Percentiles rank a stretch among this genome's conserved stretches.
Conservation (phyloP, 2,113 vertebrate genomes). For the Eublepharis macularius region DNA sequence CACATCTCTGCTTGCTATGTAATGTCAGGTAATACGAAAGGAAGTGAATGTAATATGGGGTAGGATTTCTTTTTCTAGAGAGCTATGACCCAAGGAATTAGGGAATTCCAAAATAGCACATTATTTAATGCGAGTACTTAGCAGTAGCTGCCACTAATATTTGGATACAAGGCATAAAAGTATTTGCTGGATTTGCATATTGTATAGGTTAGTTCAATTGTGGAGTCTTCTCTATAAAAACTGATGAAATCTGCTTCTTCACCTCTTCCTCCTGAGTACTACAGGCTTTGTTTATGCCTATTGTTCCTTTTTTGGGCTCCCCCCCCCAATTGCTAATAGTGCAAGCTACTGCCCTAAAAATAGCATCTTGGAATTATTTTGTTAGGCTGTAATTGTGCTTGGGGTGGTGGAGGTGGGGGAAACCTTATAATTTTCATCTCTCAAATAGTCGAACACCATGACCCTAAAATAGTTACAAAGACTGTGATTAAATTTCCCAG, state of each 20-base stretch:
- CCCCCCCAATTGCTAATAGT: neutral
- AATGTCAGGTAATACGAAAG: no score
- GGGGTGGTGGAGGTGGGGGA: constrained; percentile 28
- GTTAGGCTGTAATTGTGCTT: constrained; percentile 57
- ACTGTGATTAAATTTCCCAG: constrained; percentile 57
- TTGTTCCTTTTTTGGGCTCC: neutral
- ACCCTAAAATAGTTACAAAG: constrained; percentile 45
- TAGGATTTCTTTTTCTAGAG: neutral
- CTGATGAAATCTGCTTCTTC: neutral
- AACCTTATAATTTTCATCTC: constrained; percentile 52
- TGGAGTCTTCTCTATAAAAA: neutral
- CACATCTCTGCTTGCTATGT: no score
- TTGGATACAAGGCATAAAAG: neutral
- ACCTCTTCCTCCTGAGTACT: neutral
- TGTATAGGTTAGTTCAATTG: neutral
- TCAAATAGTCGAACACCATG: constrained; percentile 53
- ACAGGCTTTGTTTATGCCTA: neutral
- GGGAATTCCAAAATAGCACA: constrained; percentile 48
- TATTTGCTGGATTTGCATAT: neutral
- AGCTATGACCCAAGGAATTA: neutral
- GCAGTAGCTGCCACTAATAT: neutral
- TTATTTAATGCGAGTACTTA: constrained; percentile 23
- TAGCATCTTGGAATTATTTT: constrained; percentile 37
- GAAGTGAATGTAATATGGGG: no score
- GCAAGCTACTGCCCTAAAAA: neutral